These are phyloP conservation scores for Egretta garzetta DNA, from an alignment of 2,113 vertebrate species.

Conservation along the genomic window DNA sequence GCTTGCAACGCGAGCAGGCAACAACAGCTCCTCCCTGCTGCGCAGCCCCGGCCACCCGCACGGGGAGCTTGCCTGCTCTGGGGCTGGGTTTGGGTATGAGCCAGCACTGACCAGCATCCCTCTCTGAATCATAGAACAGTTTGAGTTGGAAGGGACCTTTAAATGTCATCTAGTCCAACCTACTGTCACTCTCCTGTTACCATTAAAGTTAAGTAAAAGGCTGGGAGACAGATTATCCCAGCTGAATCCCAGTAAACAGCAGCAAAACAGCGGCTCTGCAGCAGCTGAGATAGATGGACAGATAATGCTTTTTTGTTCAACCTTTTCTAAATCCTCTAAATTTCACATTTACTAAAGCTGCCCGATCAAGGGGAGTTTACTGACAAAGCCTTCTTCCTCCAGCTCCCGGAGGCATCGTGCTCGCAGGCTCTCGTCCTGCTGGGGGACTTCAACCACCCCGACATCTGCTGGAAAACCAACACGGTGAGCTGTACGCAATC, in stretches of 20 bases:
- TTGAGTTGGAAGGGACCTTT: neutral
- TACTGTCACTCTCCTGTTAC: neutral
- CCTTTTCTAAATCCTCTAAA: neutral
- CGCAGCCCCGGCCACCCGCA: neutral
- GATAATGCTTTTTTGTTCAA: neutral
- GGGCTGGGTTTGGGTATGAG: neutral
- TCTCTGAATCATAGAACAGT: neutral
- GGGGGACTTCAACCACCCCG: neutral
- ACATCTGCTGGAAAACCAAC: too few relatives aligned
- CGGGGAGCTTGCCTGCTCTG: neutral
- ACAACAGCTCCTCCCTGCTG: slow-evolving; percentile 13
- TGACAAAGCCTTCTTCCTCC: neutral
- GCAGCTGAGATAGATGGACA: neutral
- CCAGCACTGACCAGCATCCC: neutral
- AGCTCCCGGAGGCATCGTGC: neutral
- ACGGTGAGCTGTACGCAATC: too few relatives aligned
- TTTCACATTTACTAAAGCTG: neutral
- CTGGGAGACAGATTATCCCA: neutral
- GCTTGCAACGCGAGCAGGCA: neutral
- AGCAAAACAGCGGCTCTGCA: neutral
- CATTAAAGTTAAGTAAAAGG: neutral
- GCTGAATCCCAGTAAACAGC: neutral
- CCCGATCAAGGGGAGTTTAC: neutral
- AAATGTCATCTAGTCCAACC: neutral
- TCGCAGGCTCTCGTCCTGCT: neutral